These are phyloP conservation scores for Leguminivora glycinivorella DNA, from an alignment of 1,140 invertebrate species.

Conservation along the genomic window DNA sequence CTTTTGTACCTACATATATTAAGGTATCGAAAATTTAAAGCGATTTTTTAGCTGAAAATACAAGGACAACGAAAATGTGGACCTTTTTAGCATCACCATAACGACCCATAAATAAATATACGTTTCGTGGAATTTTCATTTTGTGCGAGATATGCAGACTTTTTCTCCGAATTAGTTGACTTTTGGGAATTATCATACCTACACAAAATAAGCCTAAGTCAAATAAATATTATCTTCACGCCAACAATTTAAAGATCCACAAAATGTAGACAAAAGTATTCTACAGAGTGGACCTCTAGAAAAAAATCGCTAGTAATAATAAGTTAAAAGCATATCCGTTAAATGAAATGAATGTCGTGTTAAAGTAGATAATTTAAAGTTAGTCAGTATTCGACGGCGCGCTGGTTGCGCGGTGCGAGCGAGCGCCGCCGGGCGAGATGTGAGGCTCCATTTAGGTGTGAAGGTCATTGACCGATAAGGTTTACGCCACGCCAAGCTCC, in stretches of 20 bases:
- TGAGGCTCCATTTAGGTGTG: constrained; percentile 74
- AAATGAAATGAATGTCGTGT: neutral
- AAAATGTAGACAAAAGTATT: neutral
- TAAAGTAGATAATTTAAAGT: neutral
- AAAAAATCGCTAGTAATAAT: too few species aligned
- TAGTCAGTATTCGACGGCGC: constrained; percentile 30
- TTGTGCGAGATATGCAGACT: neutral
- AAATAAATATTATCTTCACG: neutral
- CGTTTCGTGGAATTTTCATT: neutral
- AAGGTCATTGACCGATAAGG: constrained; percentile 76
- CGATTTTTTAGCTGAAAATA: neutral
- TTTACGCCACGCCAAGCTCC: constrained; percentile 59
- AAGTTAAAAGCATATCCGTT: neutral
- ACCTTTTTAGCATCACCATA: neutral
- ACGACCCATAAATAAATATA: neutral
- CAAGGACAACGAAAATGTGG: neutral
- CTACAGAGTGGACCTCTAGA: too few species aligned
- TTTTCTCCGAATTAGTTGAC: neutral
- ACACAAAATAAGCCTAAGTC: neutral
- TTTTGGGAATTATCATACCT: neutral
- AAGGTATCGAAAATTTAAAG: neutral
- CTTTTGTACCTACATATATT: constrained; percentile 1
- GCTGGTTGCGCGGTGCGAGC: constrained; percentile 53
- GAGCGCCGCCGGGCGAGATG: constrained; percentile 61
- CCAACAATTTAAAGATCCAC: neutral